phyloP scores from a whole-genome alignment of 2,888 invertebrate species.

The Xestia sexstrigata region DNA sequence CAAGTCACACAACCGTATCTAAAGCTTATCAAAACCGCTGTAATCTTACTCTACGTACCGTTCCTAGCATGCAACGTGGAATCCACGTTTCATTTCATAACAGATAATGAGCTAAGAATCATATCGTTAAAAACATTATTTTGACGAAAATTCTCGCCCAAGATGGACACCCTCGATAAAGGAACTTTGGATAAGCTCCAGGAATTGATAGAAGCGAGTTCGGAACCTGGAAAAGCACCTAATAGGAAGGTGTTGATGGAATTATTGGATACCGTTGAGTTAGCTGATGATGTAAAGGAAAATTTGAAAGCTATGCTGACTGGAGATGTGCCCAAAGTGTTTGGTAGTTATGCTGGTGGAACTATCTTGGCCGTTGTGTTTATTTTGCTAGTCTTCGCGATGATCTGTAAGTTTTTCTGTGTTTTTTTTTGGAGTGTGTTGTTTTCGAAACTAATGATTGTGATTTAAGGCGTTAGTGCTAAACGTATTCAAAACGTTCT shows the following conservation, averaged over 20 bases:
- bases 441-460: not conserved
- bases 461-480: not conserved
- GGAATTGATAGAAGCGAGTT: conserved; percentile 76
- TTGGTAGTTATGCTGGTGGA: conserved; percentile 76
- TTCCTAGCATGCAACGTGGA: conserved; percentile 68
- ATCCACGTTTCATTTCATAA: conserved; percentile 72
- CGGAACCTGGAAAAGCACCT: conserved; percentile 82
- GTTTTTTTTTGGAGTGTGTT: conserved; percentile 56
- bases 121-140: conserved; percentile 54
- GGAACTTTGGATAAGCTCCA: conserved; percentile 73
- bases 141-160: conserved; percentile 42
- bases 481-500: not conserved
- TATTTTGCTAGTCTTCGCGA: conserved; percentile 78
- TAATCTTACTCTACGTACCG: conserved; percentile 61
- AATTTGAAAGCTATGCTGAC: conserved; percentile 88
- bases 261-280: conserved; percentile 90
- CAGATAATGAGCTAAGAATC: conserved; percentile 36
- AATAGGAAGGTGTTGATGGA: conserved; percentile 90
- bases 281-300: conserved; percentile 92
- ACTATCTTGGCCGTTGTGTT: conserved; percentile 77
- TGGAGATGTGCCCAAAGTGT: conserved; percentile 83
- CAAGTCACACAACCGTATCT: conserved; percentile 7
- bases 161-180: conserved; percentile 72
- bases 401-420: conserved; percentile 79
- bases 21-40: conserved; percentile 47